phyloP scores from a whole-genome alignment of 2,888 invertebrate species.

The Ectemnius cavifrons region DNA sequence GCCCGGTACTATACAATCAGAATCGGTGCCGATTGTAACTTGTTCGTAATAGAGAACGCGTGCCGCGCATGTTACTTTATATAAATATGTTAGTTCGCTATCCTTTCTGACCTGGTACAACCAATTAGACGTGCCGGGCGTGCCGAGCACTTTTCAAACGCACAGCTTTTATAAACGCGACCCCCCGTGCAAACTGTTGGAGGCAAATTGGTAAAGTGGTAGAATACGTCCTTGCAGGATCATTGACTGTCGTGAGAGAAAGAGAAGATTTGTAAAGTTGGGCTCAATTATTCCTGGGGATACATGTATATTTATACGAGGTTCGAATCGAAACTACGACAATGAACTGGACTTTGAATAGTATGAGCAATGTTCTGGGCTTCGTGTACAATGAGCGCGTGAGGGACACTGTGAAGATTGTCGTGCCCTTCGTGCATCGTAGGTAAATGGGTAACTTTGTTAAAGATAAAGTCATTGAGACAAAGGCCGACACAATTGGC shows the following conservation, averaged over 20 bases:
- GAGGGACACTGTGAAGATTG: conserved; percentile 52
- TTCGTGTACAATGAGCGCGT: conserved; percentile 64
- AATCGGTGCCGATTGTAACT: too few species aligned
- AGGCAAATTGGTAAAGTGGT: too few species aligned
- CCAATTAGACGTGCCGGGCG: too few species aligned
- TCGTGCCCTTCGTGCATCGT: conserved; percentile 65
- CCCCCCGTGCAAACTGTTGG: too few species aligned
- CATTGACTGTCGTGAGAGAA: conserved; percentile 28
- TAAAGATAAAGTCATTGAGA: background rate
- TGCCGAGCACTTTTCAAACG: too few species aligned
- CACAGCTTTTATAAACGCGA: too few species aligned
- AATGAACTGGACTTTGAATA: conserved; percentile 51
- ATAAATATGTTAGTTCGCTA: too few species aligned
- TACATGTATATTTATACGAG: background rate
- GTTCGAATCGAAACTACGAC: background rate
- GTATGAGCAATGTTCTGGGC: conserved; percentile 47
- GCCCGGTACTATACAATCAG: conserved; percentile 3
- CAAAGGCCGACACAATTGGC: background rate
- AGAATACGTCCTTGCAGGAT: conserved; percentile 37
- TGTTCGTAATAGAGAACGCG: too few species aligned
- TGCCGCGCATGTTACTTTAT: too few species aligned
- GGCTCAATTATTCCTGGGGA: too few species aligned
- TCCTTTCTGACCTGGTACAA: too few species aligned
- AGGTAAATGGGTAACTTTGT: conserved; percentile 60
- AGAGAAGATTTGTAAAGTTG: background rate